phyloP scores from a whole-genome alignment of 2,888 invertebrate genomes.

The Eledona agricola region DNA sequence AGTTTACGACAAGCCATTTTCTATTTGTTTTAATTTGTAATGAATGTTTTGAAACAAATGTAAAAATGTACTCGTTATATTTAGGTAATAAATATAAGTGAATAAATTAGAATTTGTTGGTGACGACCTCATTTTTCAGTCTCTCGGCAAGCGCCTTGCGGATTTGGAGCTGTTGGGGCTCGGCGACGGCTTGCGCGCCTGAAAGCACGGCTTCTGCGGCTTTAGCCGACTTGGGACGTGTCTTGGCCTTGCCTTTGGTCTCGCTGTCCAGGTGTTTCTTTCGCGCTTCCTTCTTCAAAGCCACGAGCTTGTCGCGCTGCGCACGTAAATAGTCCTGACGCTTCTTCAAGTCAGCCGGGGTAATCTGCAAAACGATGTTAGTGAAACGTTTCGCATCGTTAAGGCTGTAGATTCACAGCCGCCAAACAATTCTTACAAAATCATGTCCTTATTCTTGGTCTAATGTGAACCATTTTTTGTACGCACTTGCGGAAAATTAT shows the following conservation, averaged over 20 bases:
- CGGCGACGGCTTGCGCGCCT: slow-evolving; percentile 60
- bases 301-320: slow-evolving; percentile 90
- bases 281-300: slow-evolving; percentile 87
- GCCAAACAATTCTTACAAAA: too few species aligned
- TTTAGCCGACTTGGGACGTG: slow-evolving; percentile 77
- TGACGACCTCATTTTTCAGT: slow-evolving; percentile 85
- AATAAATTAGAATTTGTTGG: slow-evolving; percentile 45
- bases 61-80: slow-evolving; percentile 62
- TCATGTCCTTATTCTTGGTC: too few species aligned
- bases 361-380: slow-evolving; percentile 56
- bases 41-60: slow-evolving; percentile 58
- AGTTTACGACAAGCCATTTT: slow-evolving; percentile 50
- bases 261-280: slow-evolving; percentile 79
- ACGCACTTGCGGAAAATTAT: too few species aligned
- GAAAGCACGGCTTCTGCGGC: slow-evolving; percentile 75
- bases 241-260: slow-evolving; percentile 51
- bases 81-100: slow-evolving; percentile 62
- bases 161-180: slow-evolving; percentile 75
- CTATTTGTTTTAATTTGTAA: slow-evolving; percentile 52
- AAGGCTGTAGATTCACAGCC: too few species aligned
- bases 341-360: slow-evolving; percentile 73
- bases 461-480: too few species aligned
- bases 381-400: background rate
- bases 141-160: slow-evolving; percentile 85
- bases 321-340: slow-evolving; percentile 87